A percentile compares a stretch with the other conserved stretches of the same genome.
Evolutionary conservation across 2,888 invertebrate species (phyloP).

Genomic region (Drosophila heteroneura): DNA sequence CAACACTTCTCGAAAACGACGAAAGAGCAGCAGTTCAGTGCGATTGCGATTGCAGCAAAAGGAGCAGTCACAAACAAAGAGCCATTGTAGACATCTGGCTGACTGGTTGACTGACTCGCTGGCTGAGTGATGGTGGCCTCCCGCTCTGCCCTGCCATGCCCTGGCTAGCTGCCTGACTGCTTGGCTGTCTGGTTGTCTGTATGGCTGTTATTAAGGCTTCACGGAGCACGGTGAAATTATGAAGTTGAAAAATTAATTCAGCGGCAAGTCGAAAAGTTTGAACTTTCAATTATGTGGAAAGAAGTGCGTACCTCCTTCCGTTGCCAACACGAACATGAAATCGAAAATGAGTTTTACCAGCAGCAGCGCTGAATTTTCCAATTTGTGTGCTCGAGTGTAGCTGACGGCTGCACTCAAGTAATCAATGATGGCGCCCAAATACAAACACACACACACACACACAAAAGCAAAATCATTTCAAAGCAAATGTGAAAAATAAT

Average conservation of each 20-base stretch:
- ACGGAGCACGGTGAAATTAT: conserved; percentile 70
- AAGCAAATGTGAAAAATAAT: conserved; percentile 63
- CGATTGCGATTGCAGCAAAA: conserved; percentile 49
- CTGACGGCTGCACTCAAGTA: conserved; percentile 75
- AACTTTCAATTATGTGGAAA: conserved; percentile 77
- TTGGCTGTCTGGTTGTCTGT: conserved; percentile 20
- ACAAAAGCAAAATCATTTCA: conserved; percentile 36
- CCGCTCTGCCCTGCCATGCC: not conserved
- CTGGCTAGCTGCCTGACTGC: not conserved
- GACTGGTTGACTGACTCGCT: conserved; percentile 21
- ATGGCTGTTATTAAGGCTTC: conserved; percentile 65
- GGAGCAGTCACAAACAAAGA: conserved; percentile 70
- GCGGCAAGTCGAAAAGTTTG: conserved; percentile 77
- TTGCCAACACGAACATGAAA: conserved; percentile 54
- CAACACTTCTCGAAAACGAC: conserved; percentile 40
- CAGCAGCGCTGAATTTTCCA: conserved; percentile 60
- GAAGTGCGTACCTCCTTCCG: conserved; percentile 30
- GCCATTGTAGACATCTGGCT: conserved; percentile 67
- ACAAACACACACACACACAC: conserved; percentile 15
- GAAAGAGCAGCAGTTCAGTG: conserved; percentile 40
- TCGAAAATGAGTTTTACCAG: conserved; percentile 48
- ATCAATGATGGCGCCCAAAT: conserved; percentile 61
- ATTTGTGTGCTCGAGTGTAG: conserved; percentile 70
- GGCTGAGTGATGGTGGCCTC: not conserved
- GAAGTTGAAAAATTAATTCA: conserved; percentile 79